Conservation (phyloP, 2,797 vertebrate species). For the Phataginus tetradactyla region DNA sequence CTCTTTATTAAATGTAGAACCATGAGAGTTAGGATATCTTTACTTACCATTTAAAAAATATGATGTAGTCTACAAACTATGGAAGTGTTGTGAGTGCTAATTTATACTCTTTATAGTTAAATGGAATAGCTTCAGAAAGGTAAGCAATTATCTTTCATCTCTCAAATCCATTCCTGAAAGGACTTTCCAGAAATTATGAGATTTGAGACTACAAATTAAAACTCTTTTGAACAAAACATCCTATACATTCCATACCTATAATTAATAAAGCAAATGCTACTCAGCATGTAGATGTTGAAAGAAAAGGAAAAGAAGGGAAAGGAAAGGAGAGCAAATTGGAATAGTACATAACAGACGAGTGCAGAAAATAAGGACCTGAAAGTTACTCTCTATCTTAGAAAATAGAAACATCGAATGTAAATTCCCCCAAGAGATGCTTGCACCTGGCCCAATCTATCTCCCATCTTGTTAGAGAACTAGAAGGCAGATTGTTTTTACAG, state of each 20-base stretch:
- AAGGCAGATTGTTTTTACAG: neutral
- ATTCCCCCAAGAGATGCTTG: neutral
- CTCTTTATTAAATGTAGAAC: slow-evolving; percentile 23
- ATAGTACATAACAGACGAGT: neutral
- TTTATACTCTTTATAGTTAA: neutral
- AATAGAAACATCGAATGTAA: neutral
- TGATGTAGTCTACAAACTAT: neutral
- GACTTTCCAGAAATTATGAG: neutral
- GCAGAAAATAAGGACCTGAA: neutral
- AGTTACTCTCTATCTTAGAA: neutral
- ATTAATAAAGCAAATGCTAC: neutral
- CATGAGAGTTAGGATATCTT: neutral
- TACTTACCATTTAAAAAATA: neutral
- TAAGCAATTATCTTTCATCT: neutral
- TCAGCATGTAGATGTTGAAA: neutral
- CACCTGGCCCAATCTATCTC: neutral
- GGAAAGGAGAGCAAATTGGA: neutral
- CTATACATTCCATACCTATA: neutral
- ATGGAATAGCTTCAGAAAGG: neutral
- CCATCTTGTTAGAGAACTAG: neutral
- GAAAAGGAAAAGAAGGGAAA: neutral
- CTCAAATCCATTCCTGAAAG: neutral
- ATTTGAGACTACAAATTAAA: neutral
- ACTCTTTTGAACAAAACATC: neutral
- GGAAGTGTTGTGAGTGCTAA: neutral